phyloP scores from a whole-genome alignment of 2,888 invertebrate genomes.

The Celastrina argiolus region DNA sequence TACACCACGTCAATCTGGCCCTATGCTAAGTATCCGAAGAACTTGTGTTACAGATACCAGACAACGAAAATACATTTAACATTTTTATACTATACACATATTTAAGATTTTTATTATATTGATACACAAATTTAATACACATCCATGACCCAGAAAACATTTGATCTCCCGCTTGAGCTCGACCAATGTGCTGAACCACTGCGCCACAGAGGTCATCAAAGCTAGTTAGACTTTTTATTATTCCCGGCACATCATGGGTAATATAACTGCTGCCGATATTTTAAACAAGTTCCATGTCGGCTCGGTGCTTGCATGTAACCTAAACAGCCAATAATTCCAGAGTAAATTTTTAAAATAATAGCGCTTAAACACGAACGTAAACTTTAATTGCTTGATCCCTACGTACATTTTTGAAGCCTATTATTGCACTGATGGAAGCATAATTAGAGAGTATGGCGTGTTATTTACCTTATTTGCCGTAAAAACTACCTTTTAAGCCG shows the following conservation, averaged over 20 bases:
- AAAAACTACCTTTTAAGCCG: constrained; percentile 9
- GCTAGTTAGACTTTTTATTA: neutral
- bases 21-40: too few relatives aligned
- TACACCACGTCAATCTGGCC: too few relatives aligned
- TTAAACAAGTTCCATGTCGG: constrained; percentile 30
- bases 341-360: constrained; percentile 33
- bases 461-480: constrained; percentile 16
- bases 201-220: too few relatives aligned
- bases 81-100: too few relatives aligned
- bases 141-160: too few relatives aligned
- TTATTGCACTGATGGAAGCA: constrained; percentile 17
- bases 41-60: too few relatives aligned
- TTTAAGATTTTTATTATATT: too few relatives aligned
- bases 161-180: too few relatives aligned
- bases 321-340: constrained; percentile 32
- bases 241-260: neutral
- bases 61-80: too few relatives aligned
- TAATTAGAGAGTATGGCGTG: constrained; percentile 11
- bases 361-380: constrained; percentile 23
- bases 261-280: constrained; percentile 30
- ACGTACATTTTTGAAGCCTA: constrained; percentile 18
- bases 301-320: constrained; percentile 32
- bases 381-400: constrained; percentile 21
- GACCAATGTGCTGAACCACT: too few relatives aligned
- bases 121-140: too few relatives aligned